Evolutionary conservation across 2,113 vertebrate genomes (phyloP).

Genomic region (Ophthalmolycus amberensis): DNA sequence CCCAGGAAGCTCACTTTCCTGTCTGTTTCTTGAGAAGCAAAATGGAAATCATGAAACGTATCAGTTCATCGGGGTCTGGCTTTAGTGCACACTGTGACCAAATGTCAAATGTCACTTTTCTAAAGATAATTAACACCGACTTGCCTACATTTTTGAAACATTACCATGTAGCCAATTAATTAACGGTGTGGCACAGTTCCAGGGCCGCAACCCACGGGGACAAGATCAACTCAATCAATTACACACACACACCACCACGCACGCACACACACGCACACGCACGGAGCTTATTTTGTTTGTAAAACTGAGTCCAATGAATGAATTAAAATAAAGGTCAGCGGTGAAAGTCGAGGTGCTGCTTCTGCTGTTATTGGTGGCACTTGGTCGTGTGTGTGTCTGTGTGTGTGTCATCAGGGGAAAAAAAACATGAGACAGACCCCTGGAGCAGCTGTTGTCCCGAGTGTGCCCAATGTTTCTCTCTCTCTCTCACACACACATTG

Average conservation of each 20-base stretch:
- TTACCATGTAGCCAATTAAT: slow-evolving; percentile 43
- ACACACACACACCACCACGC: no score
- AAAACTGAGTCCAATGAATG: slow-evolving; percentile 35
- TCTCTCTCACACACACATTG: not conserved
- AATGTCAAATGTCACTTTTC: slow-evolving; percentile 45
- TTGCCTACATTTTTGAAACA: slow-evolving; percentile 48
- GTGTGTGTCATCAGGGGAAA: slow-evolving; percentile 35
- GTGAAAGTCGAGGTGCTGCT: slow-evolving; percentile 46
- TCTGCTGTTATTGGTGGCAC: slow-evolving; percentile 21
- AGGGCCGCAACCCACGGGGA: slow-evolving; percentile 23
- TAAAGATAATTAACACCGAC: slow-evolving; percentile 45
- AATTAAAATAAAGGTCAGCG: slow-evolving; percentile 34
- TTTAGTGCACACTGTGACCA: slow-evolving; percentile 37
- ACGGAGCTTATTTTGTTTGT: slow-evolving; percentile 29
- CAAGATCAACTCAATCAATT: slow-evolving; percentile 42
- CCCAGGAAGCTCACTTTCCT: not conserved
- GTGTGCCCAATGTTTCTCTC: slow-evolving; percentile 27
- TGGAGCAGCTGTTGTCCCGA: slow-evolving; percentile 71
- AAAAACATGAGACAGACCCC: slow-evolving; percentile 60
- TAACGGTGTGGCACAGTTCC: slow-evolving; percentile 40
- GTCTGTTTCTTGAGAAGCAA: not conserved
- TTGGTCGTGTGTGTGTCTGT: slow-evolving; percentile 12
- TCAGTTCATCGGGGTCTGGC: slow-evolving; percentile 34
- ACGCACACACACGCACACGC: no score
- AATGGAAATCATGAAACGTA: slow-evolving; percentile 13